These are phyloP conservation scores for Quadriops clusia DNA, from an alignment of 2,888 invertebrate species.

Conservation along the genomic window DNA sequence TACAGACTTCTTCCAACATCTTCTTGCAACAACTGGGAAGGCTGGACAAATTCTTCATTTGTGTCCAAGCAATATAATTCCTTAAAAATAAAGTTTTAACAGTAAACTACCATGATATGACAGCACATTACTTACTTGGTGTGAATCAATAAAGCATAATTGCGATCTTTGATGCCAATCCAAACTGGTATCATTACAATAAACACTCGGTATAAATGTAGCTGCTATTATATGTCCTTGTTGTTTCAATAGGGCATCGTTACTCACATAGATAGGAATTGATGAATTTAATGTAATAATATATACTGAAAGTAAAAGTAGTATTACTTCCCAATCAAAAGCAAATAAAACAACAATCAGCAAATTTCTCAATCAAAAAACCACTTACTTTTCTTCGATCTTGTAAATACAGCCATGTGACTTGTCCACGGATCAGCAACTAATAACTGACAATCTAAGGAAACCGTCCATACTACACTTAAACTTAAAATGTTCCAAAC, in stretches of 20 bases:
- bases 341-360: neutral
- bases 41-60: constrained; percentile 20
- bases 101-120: constrained; percentile 9
- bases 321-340: constrained; percentile 6
- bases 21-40: no score
- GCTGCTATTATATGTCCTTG: constrained; percentile 37
- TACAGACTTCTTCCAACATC: no score
- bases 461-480: constrained; percentile 57
- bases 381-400: constrained; percentile 49
- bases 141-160: constrained; percentile 47
- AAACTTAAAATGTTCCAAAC: constrained; percentile 64
- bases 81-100: constrained; percentile 19
- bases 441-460: constrained; percentile 38
- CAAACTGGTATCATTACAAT: constrained; percentile 33
- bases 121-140: constrained; percentile 38
- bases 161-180: constrained; percentile 51
- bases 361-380: constrained; percentile 6
- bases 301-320: constrained; percentile 44
- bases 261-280: constrained; percentile 41
- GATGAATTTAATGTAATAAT: constrained; percentile 50
- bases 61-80: constrained; percentile 28
- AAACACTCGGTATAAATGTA: constrained; percentile 46
- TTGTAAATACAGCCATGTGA: constrained; percentile 57
- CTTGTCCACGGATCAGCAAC: constrained; percentile 50
- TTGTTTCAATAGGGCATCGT: constrained; percentile 37